These are phyloP conservation scores for Drosophila hydei DNA, from an alignment of 1,140 invertebrate genomes.

Conservation along the genomic window DNA sequence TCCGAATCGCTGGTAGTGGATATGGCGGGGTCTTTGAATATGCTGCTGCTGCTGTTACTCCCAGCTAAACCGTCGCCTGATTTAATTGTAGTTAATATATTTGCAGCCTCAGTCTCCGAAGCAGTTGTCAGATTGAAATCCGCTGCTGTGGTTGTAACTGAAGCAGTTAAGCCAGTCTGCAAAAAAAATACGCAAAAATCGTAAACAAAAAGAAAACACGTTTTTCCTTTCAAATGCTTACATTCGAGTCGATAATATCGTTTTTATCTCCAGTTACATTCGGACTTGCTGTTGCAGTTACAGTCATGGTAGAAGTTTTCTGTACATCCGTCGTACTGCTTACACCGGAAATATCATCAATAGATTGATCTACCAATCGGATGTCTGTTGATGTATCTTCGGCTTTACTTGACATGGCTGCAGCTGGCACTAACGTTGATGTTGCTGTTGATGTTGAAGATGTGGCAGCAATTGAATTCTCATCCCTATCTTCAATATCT, in stretches of 20 bases:
- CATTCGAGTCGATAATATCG: conserved; percentile 15
- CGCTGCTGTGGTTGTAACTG: conserved; percentile 15
- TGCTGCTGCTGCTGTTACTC: not conserved
- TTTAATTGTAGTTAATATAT: conserved; percentile 76
- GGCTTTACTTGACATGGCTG: not conserved
- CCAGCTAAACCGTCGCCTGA: conserved; percentile 52
- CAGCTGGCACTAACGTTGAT: conserved; percentile 7
- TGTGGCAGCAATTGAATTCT: conserved; percentile 6
- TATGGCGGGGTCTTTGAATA: conserved; percentile 32
- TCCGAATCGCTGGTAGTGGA: conserved; percentile 27
- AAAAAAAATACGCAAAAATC: not conserved
- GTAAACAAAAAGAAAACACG: not conserved
- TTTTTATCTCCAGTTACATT: not conserved
- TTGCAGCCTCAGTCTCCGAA: conserved; percentile 74
- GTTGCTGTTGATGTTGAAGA: conserved; percentile 46
- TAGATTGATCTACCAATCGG: not conserved
- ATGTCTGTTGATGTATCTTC: not conserved
- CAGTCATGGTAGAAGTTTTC: not conserved
- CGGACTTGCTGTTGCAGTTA: not conserved
- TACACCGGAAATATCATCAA: conserved; percentile 60
- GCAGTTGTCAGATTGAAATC: conserved; percentile 45
- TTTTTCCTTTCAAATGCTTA: conserved; percentile 13
- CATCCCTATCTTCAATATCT: conserved; percentile 25
- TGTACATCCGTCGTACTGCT: conserved; percentile 61
- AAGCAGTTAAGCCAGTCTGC: not conserved